Evolutionary conservation across 2,888 invertebrate genomes (phyloP).

Genomic region (Tipula helvola): DNA sequence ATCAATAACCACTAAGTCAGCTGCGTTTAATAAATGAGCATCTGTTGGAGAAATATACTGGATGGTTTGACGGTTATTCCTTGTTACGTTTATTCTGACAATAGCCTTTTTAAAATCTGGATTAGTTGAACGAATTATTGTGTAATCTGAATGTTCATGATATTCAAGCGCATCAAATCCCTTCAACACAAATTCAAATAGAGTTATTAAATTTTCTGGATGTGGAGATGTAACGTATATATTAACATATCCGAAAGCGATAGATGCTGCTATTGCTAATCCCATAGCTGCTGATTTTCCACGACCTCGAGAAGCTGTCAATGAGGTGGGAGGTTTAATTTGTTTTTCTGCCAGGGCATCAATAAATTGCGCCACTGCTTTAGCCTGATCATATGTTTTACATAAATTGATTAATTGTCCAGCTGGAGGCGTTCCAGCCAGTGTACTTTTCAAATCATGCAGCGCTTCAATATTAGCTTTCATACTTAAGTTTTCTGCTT

Average conservation of each 20-base stretch:
- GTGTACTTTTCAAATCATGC: slow-evolving; percentile 61
- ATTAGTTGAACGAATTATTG: slow-evolving; percentile 86
- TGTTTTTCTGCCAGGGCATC: slow-evolving; percentile 90
- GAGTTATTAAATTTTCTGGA: slow-evolving; percentile 93
- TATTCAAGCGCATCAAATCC: slow-evolving; percentile 89
- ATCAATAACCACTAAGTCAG: slow-evolving; percentile 91
- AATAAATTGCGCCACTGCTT: slow-evolving; percentile 82
- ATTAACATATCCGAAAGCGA: slow-evolving; percentile 70
- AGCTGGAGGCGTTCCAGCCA: slow-evolving; percentile 85
- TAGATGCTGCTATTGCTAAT: slow-evolving; percentile 74
- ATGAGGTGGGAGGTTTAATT: slow-evolving; percentile 71
- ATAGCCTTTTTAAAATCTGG: slow-evolving; percentile 95
- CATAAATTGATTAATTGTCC: slow-evolving; percentile 80
- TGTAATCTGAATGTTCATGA: slow-evolving; percentile 93
- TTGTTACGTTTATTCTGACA: slow-evolving; percentile 80
- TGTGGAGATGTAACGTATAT: slow-evolving; percentile 96
- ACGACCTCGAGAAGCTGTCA: slow-evolving; percentile 93
- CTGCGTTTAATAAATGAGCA: slow-evolving; percentile 75
- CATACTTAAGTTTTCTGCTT: slow-evolving; percentile 22
- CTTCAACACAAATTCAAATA: slow-evolving; percentile 94
- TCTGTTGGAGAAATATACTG: slow-evolving; percentile 96
- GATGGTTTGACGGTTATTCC: slow-evolving; percentile 85
- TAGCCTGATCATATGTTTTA: slow-evolving; percentile 87
- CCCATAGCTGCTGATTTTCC: slow-evolving; percentile 98
- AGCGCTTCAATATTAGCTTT: slow-evolving; percentile 45